Base-by-base conservation (phyloP, 2,888 invertebrate species). In the Pachydiplax longipennis region DNA sequence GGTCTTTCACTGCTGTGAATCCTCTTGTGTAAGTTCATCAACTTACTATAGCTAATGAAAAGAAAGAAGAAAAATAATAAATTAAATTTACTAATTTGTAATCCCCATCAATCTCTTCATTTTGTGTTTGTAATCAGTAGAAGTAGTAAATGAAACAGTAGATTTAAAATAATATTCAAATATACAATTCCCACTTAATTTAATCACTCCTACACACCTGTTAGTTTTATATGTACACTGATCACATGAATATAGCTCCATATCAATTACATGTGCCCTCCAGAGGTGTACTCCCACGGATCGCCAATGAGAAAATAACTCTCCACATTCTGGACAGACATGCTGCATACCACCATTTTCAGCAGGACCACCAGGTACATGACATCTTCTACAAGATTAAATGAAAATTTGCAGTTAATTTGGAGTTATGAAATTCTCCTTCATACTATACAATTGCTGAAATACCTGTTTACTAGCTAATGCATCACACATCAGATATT, bases 251-350 rank as follows among this genome's bases (percentile, higher is more conserved):
- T 96, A 96, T 81, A 98, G 93, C 93, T 98, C 98, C 95, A 97
- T 95, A 93, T 98, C 97, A 15, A 97, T 95, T 83, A 95, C 95
- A 93, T 98, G 98, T 0, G 94, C 93, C 90, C 96, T 93, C 98
- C 98, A 98, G 83, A 98, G 94, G 93, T 98, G 98, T 4, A 96
- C 96, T 91, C 97, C 96, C n/a, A 97, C 93, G 0, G 95, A 95
- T 92, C 96, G 96, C 95, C 97, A 97, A 13, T 95, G 95, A 0
- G 93, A 92, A 92, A 95, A 95, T 22, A 93, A 93, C 91, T 94
- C 94, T 0, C 94, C 94, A 93, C 98, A 98, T 93, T 97, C 96
- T 0, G 95, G 95, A 93, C 98, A 98, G 48, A 94, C 94, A 92
- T 87, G 61, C 61, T 87, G 87, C 87, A 87, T 87, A 37, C 87